A percentile compares a stretch with the other conserved stretches of the same genome.
Conservation (phyloP, 2,113 vertebrate genomes). For the Sterrhoptilus dennistouni region DNA sequence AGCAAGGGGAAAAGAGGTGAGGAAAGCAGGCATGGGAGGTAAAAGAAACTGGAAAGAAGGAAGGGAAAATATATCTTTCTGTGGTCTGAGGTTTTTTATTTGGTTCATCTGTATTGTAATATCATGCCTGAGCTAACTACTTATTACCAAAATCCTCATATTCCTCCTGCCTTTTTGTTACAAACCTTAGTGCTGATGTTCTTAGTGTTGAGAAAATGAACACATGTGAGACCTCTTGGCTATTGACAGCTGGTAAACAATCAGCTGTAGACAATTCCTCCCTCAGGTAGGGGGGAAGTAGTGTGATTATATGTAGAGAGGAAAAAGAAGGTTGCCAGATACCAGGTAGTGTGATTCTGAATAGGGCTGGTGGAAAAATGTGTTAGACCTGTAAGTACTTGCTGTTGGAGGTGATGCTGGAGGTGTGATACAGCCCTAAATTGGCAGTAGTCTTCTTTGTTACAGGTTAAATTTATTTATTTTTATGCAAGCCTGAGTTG, state of each 20-base stretch:
- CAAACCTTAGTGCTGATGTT: neutral
- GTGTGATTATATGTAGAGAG: rapidly evolving
- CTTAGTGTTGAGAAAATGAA: neutral
- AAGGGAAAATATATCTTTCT: neutral
- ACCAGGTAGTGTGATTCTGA: rapidly evolving
- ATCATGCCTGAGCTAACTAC: neutral
- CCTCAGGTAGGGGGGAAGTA: neutral
- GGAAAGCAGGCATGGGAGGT: neutral
- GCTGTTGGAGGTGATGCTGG: neutral
- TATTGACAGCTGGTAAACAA: neutral
- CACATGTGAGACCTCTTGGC: neutral
- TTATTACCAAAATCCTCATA: neutral
- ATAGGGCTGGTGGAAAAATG: neutral
- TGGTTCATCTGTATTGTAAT: neutral
- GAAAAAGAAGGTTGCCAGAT: neutral
- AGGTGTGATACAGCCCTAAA: neutral
- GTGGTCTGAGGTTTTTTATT: neutral
- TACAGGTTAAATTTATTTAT: neutral
- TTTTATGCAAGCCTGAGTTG: neutral
- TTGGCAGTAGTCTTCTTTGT: neutral
- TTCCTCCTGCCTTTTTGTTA: neutral
- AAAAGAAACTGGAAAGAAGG: neutral
- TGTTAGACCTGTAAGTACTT: neutral
- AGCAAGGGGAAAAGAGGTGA: neutral
- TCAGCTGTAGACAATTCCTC: neutral